Evolutionary conservation across 2,113 vertebrate genomes (phyloP).

Genomic region (Chascanopsetta lugubris): DNA sequence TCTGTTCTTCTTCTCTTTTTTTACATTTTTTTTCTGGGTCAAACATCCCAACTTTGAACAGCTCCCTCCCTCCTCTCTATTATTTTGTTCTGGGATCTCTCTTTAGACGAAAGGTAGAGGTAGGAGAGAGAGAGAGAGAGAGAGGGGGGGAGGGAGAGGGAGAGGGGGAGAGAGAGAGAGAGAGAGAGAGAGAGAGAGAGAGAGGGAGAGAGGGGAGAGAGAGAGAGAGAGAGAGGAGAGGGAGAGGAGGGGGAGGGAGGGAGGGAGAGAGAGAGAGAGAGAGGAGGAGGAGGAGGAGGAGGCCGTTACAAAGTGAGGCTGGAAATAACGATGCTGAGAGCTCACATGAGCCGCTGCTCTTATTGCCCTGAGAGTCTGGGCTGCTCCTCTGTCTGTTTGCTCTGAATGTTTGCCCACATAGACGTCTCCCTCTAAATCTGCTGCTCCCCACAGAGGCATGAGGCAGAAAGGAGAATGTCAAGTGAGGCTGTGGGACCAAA

Average conservation of each 20-base stretch:
- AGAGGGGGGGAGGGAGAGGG: too few relatives aligned
- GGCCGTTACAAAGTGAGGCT: constrained; percentile 26
- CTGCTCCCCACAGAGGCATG: constrained; percentile 1
- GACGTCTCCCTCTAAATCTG: constrained; percentile 13
- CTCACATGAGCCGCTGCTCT: not conserved
- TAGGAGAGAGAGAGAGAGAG: constrained; percentile 20
- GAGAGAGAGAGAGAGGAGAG: too few relatives aligned
- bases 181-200: too few relatives aligned
- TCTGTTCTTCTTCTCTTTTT: too few relatives aligned
- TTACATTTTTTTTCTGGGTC: constrained; percentile 68
- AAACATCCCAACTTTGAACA: constrained; percentile 45
- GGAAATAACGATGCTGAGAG: constrained; percentile 15
- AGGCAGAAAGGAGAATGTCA: constrained; percentile 26
- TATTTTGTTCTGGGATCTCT: constrained; percentile 23
- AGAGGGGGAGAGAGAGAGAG: too few relatives aligned
- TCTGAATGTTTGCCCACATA: constrained; percentile 1
- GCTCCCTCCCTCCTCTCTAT: constrained; percentile 7
- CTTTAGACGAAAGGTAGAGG: constrained; percentile 9
- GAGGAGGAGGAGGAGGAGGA: constrained; percentile 4
- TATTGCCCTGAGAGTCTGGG: constrained; percentile 2
- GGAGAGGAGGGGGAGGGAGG: too few relatives aligned
- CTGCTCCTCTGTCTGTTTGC: constrained; percentile 7
- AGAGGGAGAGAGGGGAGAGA: too few relatives aligned
- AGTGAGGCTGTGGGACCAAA: constrained; percentile 25
- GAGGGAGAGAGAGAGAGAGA: too few relatives aligned